Conservation (phyloP, 2,888 invertebrate species). For the Mycalesis mineus region DNA sequence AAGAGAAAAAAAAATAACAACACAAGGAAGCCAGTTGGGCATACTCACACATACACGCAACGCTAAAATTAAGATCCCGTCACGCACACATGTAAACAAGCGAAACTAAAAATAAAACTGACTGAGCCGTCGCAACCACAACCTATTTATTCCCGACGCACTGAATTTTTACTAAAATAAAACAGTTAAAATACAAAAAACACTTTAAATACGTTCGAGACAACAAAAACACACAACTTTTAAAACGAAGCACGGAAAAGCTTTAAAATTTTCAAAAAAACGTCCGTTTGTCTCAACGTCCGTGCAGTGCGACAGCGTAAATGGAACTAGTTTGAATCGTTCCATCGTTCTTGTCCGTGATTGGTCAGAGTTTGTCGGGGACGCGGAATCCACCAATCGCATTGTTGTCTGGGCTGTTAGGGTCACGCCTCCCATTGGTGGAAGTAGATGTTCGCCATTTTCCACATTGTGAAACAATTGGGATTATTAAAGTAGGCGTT, state of each 20-base stretch:
- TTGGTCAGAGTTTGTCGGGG: conserved; percentile 53
- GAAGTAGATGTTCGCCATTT: conserved; percentile 65
- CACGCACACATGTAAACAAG: conserved; percentile 67
- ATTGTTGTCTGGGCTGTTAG: conserved; percentile 34
- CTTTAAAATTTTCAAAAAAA: conserved; percentile 33
- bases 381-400: conserved; percentile 52
- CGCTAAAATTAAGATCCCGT: conserved; percentile 73
- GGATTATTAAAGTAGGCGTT: conserved; percentile 64
- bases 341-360: conserved; percentile 55
- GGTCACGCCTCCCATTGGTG: conserved; percentile 71
- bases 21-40: conserved; percentile 56
- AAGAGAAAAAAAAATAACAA: conserved; percentile 40
- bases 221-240: neutral
- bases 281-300: conserved; percentile 44
- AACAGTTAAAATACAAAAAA: conserved; percentile 22
- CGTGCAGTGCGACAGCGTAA: conserved; percentile 52
- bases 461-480: conserved; percentile 69
- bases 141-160: conserved; percentile 48
- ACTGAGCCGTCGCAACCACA: conserved; percentile 63
- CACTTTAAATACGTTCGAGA: conserved; percentile 9
- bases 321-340: conserved; percentile 72
- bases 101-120: conserved; percentile 72
- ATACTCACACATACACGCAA: conserved; percentile 68
- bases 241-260: conserved; percentile 17
- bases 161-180: conserved; percentile 9